Evolutionary conservation across 1,140 invertebrate genomes (phyloP).

Genomic region (Calephelis virginiensis): DNA sequence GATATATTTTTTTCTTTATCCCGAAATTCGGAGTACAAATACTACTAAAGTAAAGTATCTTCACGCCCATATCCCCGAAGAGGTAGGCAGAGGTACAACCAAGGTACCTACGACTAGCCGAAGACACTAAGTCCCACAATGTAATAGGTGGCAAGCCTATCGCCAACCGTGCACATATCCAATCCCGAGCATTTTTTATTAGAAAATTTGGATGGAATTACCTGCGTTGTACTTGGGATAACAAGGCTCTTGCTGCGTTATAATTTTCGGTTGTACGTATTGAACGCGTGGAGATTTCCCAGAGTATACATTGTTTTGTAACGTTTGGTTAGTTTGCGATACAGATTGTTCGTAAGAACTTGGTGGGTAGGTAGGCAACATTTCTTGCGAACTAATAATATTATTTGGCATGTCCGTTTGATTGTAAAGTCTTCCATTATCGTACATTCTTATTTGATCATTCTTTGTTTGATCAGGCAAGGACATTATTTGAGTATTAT

Average conservation of each 20-base stretch:
- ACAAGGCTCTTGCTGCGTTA: slow-evolving; percentile 43
- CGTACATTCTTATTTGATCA: slow-evolving; percentile 60
- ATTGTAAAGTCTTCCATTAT: slow-evolving; percentile 47
- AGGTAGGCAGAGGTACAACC: too few species aligned
- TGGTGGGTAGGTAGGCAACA: slow-evolving; percentile 43
- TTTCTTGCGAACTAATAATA: slow-evolving; percentile 47
- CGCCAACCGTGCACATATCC: too few species aligned
- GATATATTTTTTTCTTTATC: too few species aligned
- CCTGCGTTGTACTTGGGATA: slow-evolving; percentile 60
- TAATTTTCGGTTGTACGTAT: slow-evolving; percentile 52
- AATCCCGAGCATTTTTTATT: too few species aligned
- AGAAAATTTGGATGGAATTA: too few species aligned
- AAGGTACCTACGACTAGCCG: too few species aligned
- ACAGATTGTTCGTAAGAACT: slow-evolving; percentile 43
- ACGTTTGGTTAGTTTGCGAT: slow-evolving; percentile 41
- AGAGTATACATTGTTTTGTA: slow-evolving; percentile 44
- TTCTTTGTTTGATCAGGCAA: slow-evolving; percentile 57
- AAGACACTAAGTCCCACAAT: too few species aligned
- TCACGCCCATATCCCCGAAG: too few species aligned
- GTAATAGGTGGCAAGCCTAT: too few species aligned
- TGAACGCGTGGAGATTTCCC: slow-evolving; percentile 45
- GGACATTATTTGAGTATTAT: slow-evolving; percentile 64
- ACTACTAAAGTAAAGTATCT: too few species aligned
- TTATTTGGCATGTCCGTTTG: slow-evolving; percentile 50
- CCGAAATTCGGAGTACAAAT: too few species aligned